Evolutionary conservation across 2,113 vertebrate species (phyloP), one percentile per base, ranked within the genome.

Genomic region (Verasper variegatus): DNA sequence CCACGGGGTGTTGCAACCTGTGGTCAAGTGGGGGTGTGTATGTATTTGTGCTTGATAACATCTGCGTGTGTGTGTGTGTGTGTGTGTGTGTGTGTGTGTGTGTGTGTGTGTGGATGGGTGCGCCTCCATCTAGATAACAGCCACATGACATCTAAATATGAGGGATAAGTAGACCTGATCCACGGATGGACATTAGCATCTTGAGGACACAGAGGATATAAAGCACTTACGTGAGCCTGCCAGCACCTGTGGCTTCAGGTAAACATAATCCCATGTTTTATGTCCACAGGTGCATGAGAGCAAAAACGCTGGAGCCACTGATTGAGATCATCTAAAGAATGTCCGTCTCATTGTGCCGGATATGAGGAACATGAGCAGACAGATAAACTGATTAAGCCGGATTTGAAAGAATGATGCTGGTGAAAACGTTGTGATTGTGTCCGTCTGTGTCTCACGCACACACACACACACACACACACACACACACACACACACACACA

Each of bases 311-410:
- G 71, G 64, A 81, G 72, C 64, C 54, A 40, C 74, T 76, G 77
- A 82, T 83, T 67, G 56, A 6, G 26, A 81, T 80, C 66, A 82
- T 86, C 66, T 66, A 23, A 55, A 81, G 64, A 83, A 85, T 67
- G 86, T 60, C 78, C 83, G 77, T 65, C 72, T 82, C n/a, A 0
- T 67, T 17, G 13, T 54, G 37, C 47, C 77, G 81, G 85, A 87
- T 84, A 80, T 86, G 64, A 88, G 81, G 58, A 70, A 23, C 76
- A 86, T 11, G 72, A 73, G 84, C n/a, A 69, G 76, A 55, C 62
- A 10, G 81, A 59, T 86, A 88, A 92, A 86, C 68, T 60, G 83
- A 90, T 91, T 88, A 88, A 73, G 63, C n/a, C 62, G 68, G 75
- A 90, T 84, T 84, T 87, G 51, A 84, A 80, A 84, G 74, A 88